Evolutionary conservation across 2,113 vertebrate species (phyloP).

Genomic region (Syngnathus scovelli): DNA sequence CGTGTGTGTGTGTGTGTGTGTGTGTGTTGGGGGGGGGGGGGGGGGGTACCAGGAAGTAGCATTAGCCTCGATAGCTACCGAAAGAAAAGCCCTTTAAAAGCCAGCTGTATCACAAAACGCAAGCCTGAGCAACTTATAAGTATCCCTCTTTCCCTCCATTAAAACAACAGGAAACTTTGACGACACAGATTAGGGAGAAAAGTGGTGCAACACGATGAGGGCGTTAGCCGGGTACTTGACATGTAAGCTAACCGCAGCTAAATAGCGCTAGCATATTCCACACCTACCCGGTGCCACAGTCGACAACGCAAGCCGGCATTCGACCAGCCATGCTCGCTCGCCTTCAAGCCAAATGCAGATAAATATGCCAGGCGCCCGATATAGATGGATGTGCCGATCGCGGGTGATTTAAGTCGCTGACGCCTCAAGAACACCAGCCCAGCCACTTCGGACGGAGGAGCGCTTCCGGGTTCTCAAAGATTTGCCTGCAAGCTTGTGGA

Average conservation of each 20-base stretch:
- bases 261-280: conserved; percentile 3
- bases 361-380: neutral
- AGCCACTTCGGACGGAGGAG: conserved; percentile 13
- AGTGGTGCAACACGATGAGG: conserved; percentile 14
- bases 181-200: neutral
- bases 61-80: conserved; percentile 33
- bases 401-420: neutral
- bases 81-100: neutral
- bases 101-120: neutral
- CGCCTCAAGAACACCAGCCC: conserved; percentile 24
- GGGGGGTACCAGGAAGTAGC: conserved; percentile 52
- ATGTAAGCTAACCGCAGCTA: conserved; percentile 41
- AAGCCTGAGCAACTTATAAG: fast-evolving
- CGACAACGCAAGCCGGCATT: conserved; percentile 94
- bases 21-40: no score
- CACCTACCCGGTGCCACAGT: conserved; percentile 93
- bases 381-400: neutral
- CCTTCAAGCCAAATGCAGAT: neutral
- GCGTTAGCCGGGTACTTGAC: conserved; percentile 59
- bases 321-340: conserved; percentile 83
- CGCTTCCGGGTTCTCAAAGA: conserved; percentile 52
- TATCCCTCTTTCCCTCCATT: neutral
- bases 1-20: no score
- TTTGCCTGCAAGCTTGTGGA: conserved; percentile 37
- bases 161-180: neutral